Conservation (phyloP, 2,113 vertebrate genomes). For the Rafetus swinhoei region DNA sequence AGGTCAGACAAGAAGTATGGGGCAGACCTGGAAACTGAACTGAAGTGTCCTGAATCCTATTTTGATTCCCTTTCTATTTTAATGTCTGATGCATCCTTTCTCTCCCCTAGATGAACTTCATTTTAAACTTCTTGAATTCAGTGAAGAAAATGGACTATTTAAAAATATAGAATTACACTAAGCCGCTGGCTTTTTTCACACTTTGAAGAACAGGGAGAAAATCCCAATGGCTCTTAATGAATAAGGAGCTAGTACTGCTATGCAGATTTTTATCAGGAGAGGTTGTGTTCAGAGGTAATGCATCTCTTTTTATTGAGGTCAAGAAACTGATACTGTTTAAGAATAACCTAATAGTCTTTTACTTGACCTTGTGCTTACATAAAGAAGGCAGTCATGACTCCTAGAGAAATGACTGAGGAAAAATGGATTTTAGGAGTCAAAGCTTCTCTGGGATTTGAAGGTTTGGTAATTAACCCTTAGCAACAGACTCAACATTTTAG, state of each 20-base stretch:
- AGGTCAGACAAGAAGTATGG: background rate
- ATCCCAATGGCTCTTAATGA: too few species aligned
- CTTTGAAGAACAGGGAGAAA: too few species aligned
- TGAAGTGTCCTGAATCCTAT: background rate
- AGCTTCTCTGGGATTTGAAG: background rate
- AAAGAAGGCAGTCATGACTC: slow-evolving; percentile 54
- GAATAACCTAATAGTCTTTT: slow-evolving; percentile 54
- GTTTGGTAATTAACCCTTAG: slow-evolving; percentile 28
- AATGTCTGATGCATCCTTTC: background rate
- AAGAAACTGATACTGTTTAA: background rate
- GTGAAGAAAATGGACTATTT: background rate
- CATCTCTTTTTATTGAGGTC: too few species aligned
- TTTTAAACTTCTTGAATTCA: background rate
- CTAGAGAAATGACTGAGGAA: slow-evolving; percentile 53
- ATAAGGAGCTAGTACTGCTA: too few species aligned
- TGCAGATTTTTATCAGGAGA: too few species aligned
- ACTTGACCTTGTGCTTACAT: slow-evolving; percentile 54
- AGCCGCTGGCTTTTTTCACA: slow-evolving; percentile 8
- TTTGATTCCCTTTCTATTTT: background rate
- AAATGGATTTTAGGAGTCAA: background rate
- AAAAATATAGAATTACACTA: background rate
- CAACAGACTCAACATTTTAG: slow-evolving; percentile 49
- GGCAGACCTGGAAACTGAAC: background rate
- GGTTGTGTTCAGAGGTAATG: too few species aligned
- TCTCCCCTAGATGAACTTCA: background rate